phyloP scores from a whole-genome alignment of 2,888 invertebrate species.

The Aphrophora alni region DNA sequence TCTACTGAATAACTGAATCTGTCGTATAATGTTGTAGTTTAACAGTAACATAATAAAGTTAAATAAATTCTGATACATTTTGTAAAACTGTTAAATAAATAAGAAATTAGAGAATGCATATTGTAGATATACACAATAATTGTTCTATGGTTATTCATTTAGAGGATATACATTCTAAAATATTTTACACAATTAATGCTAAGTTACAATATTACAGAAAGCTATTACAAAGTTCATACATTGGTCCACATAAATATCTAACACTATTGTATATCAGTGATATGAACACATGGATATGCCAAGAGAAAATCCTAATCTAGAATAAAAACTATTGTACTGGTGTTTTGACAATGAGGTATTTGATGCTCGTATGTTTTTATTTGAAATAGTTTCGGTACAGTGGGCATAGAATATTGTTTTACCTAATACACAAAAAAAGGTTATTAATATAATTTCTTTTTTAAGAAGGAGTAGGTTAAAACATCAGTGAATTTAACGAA shows the following conservation, averaged over 20 bases:
- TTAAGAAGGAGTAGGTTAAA: too few relatives aligned
- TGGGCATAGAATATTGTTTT: neutral
- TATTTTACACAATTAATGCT: neutral
- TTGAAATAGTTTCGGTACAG: neutral
- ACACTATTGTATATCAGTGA: slow-evolving; percentile 14
- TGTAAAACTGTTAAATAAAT: too few relatives aligned
- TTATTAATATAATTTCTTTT: too few relatives aligned
- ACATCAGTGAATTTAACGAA: too few relatives aligned
- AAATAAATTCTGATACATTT: too few relatives aligned
- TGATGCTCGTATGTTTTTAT: too few relatives aligned
- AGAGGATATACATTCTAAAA: neutral
- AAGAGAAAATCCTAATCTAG: neutral
- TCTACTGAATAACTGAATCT: too few relatives aligned
- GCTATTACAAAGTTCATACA: neutral
- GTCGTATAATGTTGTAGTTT: too few relatives aligned
- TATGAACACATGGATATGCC: slow-evolving; percentile 36
- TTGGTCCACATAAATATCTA: neutral
- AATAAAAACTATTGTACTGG: neutral
- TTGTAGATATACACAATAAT: too few relatives aligned
- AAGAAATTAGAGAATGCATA: too few relatives aligned
- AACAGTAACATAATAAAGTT: too few relatives aligned
- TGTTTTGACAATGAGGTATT: neutral
- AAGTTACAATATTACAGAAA: neutral
- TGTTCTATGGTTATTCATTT: neutral
- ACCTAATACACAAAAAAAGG: too few relatives aligned